Evolutionary conservation across 2,888 invertebrate species (phyloP), one percentile per base, ranked within the genome.

Genomic region (Phaonia tiefii): DNA sequence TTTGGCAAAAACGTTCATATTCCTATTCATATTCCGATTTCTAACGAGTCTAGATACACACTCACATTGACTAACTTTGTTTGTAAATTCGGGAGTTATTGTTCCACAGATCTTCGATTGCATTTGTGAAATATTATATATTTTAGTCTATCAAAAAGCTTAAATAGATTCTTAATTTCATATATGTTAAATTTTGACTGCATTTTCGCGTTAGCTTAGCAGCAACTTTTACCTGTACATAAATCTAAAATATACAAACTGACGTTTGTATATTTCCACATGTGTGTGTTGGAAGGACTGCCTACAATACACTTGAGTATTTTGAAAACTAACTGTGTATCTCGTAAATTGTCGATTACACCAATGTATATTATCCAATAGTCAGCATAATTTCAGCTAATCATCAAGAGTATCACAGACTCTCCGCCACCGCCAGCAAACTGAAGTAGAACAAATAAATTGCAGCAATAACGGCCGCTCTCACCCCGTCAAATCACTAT

Each of bases 331-430:
- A 60, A 44, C n/a, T n/a, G n/a, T n/a, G n/a, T 54, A 44, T 65
- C 70, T 66, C 69, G 66, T 70, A 66, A 75, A 74, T 73, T 82
- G 75, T 71, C 67, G 54, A 75, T 77, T 74, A 77, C 15, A 71
- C 54, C 66, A 67, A 66, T 81, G 75, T 71, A 72, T 75, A 78
- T 78, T 71, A 81, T 71, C 71, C 77, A 81, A 75, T 72, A 75
- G 71, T 81, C 81, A 78, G 77, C 77, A 69, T 78, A 72, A 81
- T 81, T 78, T 75, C 81, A 78, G 60, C 81, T 78, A 81, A 78
- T 81, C 71, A 78, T 75, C 67, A 69, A 46, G 54, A 75, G 69
- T 72, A 81, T 72, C 63, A 67, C 58, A 56, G 5, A 37, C 11
- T 10, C 67, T 51, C 26, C 39, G n/a, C 31, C 39, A 15, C 5